A percentile compares a stretch with the other conserved stretches of the same genome.
These are phyloP conservation scores for Apaloderma vittatum DNA, from an alignment of 2,113 vertebrate species.

Conservation along the genomic window DNA sequence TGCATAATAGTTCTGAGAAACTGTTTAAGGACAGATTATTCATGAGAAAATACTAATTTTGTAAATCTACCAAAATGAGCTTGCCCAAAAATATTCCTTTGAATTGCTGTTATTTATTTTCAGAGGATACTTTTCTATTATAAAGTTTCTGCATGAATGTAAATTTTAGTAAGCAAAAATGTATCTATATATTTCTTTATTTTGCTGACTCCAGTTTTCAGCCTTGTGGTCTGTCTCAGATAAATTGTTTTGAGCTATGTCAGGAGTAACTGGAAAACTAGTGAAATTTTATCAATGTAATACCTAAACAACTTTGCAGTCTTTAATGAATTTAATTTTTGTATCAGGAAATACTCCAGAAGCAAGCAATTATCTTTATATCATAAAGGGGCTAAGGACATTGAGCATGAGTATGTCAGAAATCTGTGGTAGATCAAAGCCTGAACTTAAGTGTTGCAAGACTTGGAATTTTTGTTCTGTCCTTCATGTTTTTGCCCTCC, in stretches of 20 bases:
- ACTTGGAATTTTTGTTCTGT: neutral
- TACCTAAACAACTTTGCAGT: constrained; percentile 3
- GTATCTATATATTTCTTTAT: neutral
- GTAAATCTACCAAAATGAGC: neutral
- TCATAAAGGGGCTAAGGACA: neutral
- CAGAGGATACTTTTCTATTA: neutral
- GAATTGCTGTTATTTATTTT: neutral
- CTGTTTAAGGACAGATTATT: neutral
- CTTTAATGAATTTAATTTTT: constrained; percentile 25
- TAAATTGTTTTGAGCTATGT: neutral
- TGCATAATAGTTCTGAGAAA: neutral
- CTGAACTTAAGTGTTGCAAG: neutral
- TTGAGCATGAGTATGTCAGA: neutral
- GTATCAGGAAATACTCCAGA: constrained; percentile 30
- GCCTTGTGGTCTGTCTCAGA: neutral
- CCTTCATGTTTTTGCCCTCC: neutral
- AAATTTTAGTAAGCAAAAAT: neutral
- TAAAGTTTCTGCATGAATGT: neutral
- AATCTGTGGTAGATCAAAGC: neutral
- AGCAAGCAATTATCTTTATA: constrained; percentile 31
- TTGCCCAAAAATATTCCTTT: neutral
- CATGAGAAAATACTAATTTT: neutral
- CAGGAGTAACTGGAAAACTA: neutral
- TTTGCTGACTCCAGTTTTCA: neutral
- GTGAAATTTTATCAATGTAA: neutral